Base-by-base conservation (phyloP, 2,113 vertebrate species). In the Spermophilus dauricus region DNA sequence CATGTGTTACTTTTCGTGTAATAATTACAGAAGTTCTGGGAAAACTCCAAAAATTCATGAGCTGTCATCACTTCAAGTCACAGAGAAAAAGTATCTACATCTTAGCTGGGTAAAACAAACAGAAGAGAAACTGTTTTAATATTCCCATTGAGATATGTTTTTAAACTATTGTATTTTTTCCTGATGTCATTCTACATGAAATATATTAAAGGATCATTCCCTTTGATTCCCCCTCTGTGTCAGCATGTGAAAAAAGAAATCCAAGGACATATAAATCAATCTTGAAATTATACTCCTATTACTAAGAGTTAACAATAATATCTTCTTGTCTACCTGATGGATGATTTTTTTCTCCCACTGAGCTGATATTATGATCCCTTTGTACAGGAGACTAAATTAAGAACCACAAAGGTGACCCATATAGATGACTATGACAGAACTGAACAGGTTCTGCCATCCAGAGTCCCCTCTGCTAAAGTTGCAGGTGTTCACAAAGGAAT, bases 1-100 rank as follows among this genome's bases (percentile, higher is more conserved):
- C 30, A 82, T 58, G 65, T 73, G 75, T 67, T 72, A 67, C 61
- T 85, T 94, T 96, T 70, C 48, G 56, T 69, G 69, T 73, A 80
- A 86, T 91, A 86, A 81, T 83, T 78, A 93, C 32, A 95, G 72
- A 97, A 86, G 75, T 91, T 95, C 91, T 89, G 89, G 82, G 86
- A 28, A 58, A 95, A 94, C 18, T 95, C 86, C 83, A 96, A 95
- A 45, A 97, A 96, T 95, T 86, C 84, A 67, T 92, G n/a, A 90
- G 87, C 76, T 97, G 51, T 94, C 89, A 92, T 86, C 70, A 95
- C 76, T 53, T 85, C 80, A 89, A 85, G 34, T 48, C 91, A 94
- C 72, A 95, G 37, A 80, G 53, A 95, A 96, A 42, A 97, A 91
- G 61, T 67, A 90, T n/a, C 85, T 89, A 53, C 32, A 63, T 87